Evolutionary conservation across 2,797 vertebrate species (phyloP).

Genomic region (Malurus leucopterus): DNA sequence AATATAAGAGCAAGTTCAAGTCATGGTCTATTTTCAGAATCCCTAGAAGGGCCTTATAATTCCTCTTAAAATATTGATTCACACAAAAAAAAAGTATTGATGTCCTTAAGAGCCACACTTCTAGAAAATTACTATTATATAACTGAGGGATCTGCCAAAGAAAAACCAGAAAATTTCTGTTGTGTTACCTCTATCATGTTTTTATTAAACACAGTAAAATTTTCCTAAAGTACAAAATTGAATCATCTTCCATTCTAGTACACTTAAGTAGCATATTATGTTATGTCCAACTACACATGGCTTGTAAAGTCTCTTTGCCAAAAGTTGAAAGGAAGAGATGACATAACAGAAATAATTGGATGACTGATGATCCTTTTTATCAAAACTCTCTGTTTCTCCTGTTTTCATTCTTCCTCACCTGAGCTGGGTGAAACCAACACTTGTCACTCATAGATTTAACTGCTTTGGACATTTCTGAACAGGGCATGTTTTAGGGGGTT

Average conservation of each 20-base stretch:
- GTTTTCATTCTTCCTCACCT: not conserved
- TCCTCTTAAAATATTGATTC: not conserved
- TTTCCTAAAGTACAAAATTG: not conserved
- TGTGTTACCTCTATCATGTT: not conserved
- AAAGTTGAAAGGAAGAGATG: not conserved
- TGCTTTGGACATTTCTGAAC: not conserved
- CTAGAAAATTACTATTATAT: not conserved
- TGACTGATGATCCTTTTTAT: not conserved
- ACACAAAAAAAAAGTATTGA: not conserved
- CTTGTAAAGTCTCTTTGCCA: not conserved
- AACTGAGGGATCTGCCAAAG: not conserved
- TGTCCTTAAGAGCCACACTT: not conserved
- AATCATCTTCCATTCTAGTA: not conserved
- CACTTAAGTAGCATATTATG: not conserved
- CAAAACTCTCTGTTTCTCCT: not conserved
- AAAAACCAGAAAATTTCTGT: not conserved
- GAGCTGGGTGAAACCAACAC: not conserved
- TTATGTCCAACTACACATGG: not conserved
- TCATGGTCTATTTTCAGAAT: not conserved
- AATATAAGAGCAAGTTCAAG: not conserved
- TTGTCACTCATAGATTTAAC: not conserved
- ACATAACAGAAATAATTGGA: not conserved
- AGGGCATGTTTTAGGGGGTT: not conserved
- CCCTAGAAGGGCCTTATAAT: not conserved
- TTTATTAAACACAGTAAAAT: not conserved